These are phyloP conservation scores for Pristionchus japonicus DNA, from an alignment of 2,888 invertebrate genomes.

Conservation along the genomic window DNA sequence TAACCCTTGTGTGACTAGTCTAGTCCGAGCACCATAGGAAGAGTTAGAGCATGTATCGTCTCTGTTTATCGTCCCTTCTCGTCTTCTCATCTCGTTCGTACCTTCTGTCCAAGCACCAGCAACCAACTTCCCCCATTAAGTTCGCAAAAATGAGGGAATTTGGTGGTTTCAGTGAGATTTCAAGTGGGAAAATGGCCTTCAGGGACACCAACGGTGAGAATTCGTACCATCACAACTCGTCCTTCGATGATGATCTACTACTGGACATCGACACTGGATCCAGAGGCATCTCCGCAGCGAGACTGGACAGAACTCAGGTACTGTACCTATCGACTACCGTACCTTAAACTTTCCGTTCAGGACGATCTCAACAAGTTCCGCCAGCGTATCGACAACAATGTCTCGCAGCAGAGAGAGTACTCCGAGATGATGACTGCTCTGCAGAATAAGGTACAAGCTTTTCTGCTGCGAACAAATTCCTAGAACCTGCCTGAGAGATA, in stretches of 20 bases:
- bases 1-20: constrained; percentile 3
- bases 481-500: no score
- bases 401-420: constrained; percentile 73
- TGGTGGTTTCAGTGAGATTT: neutral
- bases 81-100: neutral
- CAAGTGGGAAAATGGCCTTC: neutral
- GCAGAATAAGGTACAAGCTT: constrained; percentile 73
- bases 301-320: constrained; percentile 70
- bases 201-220: constrained; percentile 74
- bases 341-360: constrained; percentile 46
- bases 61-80: neutral
- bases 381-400: constrained; percentile 73
- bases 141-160: neutral
- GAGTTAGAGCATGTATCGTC: constrained; percentile 4
- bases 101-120: neutral
- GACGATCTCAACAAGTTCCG: constrained; percentile 73
- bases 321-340: neutral
- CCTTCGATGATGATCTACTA: constrained; percentile 70
- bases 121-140: neutral
- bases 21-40: neutral
- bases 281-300: constrained; percentile 61
- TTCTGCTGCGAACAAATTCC: no score
- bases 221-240: constrained; percentile 69
- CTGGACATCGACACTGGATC: constrained; percentile 61
- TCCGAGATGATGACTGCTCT: constrained; percentile 72